A percentile compares a stretch with the other conserved stretches of the same genome.
These are phyloP conservation scores for Catostylus mosaicus DNA, from an alignment of 30 jellyfish, hydroid and myxozoan species.

Conservation along the genomic window DNA sequence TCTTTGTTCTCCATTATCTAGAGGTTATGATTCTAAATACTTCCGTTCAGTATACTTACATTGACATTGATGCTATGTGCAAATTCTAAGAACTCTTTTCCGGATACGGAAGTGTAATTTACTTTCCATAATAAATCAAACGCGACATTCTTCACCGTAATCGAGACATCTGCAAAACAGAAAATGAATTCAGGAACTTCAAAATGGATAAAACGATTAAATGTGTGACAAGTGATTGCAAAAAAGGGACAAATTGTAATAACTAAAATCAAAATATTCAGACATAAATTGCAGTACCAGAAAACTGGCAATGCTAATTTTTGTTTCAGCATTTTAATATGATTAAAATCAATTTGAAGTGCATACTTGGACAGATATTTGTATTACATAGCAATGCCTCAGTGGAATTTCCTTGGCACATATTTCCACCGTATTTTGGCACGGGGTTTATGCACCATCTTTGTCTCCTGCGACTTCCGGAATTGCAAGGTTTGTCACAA, in stretches of 20 bases:
- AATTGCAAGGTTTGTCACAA: conserved; percentile 56
- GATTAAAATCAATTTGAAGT: neutral
- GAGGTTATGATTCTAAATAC: too few relatives aligned
- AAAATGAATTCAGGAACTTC: neutral
- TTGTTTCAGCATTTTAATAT: neutral
- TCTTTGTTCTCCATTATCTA: too few relatives aligned
- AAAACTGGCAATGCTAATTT: neutral
- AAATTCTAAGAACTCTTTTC: too few relatives aligned
- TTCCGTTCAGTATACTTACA: too few relatives aligned
- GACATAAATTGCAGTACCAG: neutral
- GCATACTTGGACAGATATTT: conserved; percentile 34
- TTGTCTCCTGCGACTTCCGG: conserved; percentile 26
- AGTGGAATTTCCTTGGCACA: conserved; percentile 27
- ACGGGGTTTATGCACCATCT: conserved; percentile 47
- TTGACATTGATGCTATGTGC: too few relatives aligned
- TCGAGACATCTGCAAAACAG: conserved; percentile 23
- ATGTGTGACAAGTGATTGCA: neutral
- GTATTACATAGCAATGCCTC: conserved; percentile 38
- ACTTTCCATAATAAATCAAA: conserved; percentile 26
- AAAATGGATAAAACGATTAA: neutral
- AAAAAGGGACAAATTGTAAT: neutral
- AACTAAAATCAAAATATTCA: neutral
- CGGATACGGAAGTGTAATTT: neutral
- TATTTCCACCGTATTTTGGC: conserved; percentile 61
- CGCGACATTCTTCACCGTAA: conserved; percentile 18